Percentiles rank a stretch among this genome's conserved stretches.
phyloP scores from a whole-genome alignment of 1,140 invertebrate species.

The Hormaphis cornu region DNA sequence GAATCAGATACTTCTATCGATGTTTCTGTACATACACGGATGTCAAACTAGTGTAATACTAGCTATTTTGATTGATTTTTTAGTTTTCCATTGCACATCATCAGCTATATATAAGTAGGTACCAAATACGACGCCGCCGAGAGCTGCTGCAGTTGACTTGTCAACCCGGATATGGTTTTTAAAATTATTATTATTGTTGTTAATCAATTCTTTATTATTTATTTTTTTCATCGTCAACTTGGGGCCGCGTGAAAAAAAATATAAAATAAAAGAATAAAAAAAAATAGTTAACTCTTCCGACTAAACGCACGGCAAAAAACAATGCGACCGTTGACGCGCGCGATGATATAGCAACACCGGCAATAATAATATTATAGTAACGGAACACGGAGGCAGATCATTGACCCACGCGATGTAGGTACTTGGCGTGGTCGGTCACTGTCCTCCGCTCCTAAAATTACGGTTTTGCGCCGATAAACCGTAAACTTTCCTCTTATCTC shows the following conservation, averaged over 20 bases:
- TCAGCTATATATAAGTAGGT: too few species aligned
- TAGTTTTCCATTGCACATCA: too few species aligned
- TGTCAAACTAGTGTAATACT: too few species aligned
- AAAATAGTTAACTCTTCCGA: neutral
- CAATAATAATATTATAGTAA: constrained; percentile 33
- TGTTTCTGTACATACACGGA: too few species aligned
- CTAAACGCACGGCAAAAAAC: constrained; percentile 13
- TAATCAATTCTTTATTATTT: constrained; percentile 21
- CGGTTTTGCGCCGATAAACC: neutral
- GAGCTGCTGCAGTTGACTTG: too few species aligned
- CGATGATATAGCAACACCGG: constrained; percentile 31
- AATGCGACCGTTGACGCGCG: constrained; percentile 17
- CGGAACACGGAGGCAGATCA: constrained; percentile 30
- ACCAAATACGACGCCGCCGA: too few species aligned
- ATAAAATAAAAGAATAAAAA: constrained; percentile 1
- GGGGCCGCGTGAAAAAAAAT: too few species aligned
- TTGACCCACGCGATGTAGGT: constrained; percentile 31
- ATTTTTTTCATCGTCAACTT: neutral
- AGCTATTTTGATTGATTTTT: too few species aligned
- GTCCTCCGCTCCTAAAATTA: constrained; percentile 26
- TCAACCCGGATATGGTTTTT: constrained; percentile 29
- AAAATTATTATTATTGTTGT: too few species aligned
- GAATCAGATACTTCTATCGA: too few species aligned
- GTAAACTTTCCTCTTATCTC: constrained; percentile 9
- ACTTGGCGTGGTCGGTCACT: constrained; percentile 29